phyloP scores from a whole-genome alignment of 2,888 invertebrate species.

The Chloroclysta siterata region DNA sequence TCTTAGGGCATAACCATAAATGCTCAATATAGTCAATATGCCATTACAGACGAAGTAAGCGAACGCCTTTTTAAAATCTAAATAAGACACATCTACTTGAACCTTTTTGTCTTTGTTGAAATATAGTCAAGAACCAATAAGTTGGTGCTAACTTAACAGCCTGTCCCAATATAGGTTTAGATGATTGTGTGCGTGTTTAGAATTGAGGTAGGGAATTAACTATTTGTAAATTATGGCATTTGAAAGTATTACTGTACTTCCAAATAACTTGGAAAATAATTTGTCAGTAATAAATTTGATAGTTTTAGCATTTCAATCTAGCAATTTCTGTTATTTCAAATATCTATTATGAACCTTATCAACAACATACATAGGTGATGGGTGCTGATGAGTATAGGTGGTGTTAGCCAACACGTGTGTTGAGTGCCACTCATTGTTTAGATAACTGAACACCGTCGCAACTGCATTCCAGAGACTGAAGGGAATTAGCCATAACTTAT shows the following conservation, averaged over 20 bases:
- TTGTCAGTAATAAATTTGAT: background rate
- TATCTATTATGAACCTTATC: background rate
- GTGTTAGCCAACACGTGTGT: conserved; percentile 12
- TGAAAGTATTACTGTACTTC: too few relatives aligned
- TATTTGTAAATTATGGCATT: too few relatives aligned
- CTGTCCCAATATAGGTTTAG: too few relatives aligned
- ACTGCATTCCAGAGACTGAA: conserved; percentile 67
- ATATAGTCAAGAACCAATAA: too few relatives aligned
- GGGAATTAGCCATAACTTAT: conserved; percentile 71
- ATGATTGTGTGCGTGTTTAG: too few relatives aligned
- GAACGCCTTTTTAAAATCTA: background rate
- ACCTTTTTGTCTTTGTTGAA: too few relatives aligned
- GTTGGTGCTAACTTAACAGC: too few relatives aligned
- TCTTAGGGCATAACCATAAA: background rate
- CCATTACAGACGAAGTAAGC: background rate
- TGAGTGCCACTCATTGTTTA: conserved; percentile 52
- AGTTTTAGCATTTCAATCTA: background rate
- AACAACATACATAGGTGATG: background rate
- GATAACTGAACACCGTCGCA: conserved; percentile 66
- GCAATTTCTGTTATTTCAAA: background rate
- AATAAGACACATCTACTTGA: background rate
- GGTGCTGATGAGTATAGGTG: background rate
- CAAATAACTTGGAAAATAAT: too few relatives aligned
- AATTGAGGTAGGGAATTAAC: too few relatives aligned
- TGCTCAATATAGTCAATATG: background rate